A percentile compares a stretch with the other conserved stretches of the same genome.
Conservation (phyloP, 2,113 vertebrate genomes). For the Oncorhynchus keta region DNA sequence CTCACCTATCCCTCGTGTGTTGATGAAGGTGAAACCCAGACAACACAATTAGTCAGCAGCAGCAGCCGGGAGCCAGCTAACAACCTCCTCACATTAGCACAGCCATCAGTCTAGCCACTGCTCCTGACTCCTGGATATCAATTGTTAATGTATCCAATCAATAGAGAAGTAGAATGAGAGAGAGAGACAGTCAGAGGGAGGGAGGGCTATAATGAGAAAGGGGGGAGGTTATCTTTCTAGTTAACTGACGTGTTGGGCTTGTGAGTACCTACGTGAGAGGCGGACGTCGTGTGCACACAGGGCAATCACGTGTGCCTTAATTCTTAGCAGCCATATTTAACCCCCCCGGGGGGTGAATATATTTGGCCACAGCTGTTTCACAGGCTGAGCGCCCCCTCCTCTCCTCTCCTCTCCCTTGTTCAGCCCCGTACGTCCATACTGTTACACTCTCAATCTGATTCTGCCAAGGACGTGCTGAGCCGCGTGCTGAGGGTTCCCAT, state of each 20-base stretch:
- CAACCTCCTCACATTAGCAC: not conserved
- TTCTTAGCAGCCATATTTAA: not conserved
- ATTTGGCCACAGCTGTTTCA: slow-evolving; percentile 1
- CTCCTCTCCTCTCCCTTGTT: too few species aligned
- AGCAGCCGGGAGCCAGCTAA: too few species aligned
- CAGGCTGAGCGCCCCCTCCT: not conserved
- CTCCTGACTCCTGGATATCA: slow-evolving; percentile 2
- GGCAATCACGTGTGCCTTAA: not conserved
- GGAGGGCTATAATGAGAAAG: not conserved
- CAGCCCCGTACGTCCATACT: slow-evolving; percentile 11
- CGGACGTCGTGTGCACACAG: not conserved
- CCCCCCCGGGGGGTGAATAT: not conserved
- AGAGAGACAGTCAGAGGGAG: not conserved
- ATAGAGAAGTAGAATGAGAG: slow-evolving; percentile 5
- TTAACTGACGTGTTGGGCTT: not conserved
- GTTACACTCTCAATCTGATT: slow-evolving; percentile 43
- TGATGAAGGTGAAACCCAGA: too few species aligned
- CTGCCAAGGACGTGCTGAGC: slow-evolving; percentile 48
- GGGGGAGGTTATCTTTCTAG: not conserved
- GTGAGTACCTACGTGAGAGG: not conserved
- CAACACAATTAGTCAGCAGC: slow-evolving; percentile 3
- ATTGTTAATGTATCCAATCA: slow-evolving; percentile 26
- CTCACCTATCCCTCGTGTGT: too few species aligned
- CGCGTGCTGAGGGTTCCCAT: slow-evolving; percentile 46
- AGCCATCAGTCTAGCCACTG: not conserved